Evolutionary conservation across 1,140 invertebrate species (phyloP).

Genomic region (Meloidogyne floridensis): DNA sequence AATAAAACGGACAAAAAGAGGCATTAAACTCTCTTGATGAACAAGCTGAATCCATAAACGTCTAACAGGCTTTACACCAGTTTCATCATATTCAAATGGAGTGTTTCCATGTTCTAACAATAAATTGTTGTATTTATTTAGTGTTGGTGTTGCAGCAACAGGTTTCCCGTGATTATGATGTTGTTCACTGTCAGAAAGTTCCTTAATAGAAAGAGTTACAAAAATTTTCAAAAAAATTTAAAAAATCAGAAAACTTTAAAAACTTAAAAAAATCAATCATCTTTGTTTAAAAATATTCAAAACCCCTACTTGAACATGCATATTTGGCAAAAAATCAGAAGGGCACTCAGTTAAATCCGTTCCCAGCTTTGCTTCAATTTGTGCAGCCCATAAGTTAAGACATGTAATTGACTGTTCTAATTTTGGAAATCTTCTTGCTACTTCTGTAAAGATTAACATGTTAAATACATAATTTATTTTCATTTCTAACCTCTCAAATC

Average conservation of each 20-base stretch:
- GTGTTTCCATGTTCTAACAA: conserved; percentile 85
- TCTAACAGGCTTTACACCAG: conserved; percentile 67
- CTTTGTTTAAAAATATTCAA: neutral
- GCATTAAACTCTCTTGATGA: conserved; percentile 86
- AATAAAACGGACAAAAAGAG: conserved; percentile 91
- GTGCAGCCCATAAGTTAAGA: conserved; percentile 84
- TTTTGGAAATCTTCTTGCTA: conserved; percentile 77
- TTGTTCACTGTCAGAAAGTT: neutral
- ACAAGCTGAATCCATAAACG: conserved; percentile 90
- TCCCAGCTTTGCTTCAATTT: conserved; percentile 76
- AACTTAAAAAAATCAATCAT: no score
- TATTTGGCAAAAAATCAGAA: conserved; percentile 78
- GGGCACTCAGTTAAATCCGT: conserved; percentile 68
- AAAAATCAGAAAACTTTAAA: neutral
- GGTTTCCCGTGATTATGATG: neutral
- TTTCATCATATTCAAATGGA: conserved; percentile 79
- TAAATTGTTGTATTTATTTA: conserved; percentile 87
- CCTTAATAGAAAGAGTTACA: neutral
- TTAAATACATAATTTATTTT: neutral
- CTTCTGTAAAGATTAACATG: conserved; percentile 39
- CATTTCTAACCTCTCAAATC: conserved; percentile 78
- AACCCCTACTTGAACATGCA: conserved; percentile 73
- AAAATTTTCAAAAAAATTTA: neutral
- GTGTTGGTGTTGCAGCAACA: conserved; percentile 74
- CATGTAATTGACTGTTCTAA: conserved; percentile 84